Percentiles rank a stretch among this genome's conserved stretches.
Evolutionary conservation across 2,113 vertebrate genomes (phyloP).

Genomic region (Ptilorrhoa leucosticta): DNA sequence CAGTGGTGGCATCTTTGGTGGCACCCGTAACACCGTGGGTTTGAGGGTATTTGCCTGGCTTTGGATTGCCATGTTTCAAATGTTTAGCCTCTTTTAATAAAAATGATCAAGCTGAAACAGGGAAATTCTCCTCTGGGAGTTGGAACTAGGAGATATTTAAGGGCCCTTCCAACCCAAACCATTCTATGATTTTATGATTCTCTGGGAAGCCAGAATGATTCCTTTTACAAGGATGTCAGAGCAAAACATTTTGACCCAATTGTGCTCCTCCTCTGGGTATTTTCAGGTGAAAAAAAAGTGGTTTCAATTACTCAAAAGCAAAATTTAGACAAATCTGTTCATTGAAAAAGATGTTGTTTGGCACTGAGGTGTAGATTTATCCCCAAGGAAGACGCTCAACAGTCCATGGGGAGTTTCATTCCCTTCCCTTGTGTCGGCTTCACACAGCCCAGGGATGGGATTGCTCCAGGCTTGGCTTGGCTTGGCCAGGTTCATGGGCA

Average conservation of each 20-base stretch:
- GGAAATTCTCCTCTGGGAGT: not conserved
- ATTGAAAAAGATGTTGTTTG: not conserved
- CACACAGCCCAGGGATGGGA: not conserved
- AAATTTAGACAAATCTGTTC: not conserved
- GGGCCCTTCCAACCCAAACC: not conserved
- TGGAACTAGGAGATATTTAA: not conserved
- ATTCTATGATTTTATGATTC: not conserved
- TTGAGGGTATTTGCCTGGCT: not conserved
- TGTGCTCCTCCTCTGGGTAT: not conserved
- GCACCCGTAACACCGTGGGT: fast-evolving
- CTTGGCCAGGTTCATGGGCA: fast-evolving
- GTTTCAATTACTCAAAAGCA: not conserved
- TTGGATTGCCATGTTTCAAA: fast-evolving
- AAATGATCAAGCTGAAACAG: not conserved
- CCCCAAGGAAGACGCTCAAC: not conserved
- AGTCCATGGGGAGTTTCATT: not conserved
- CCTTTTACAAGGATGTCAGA: not conserved
- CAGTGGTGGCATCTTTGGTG: fast-evolving
- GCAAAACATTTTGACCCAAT: not conserved
- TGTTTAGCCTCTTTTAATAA: not conserved
- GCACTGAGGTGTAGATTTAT: fast-evolving
- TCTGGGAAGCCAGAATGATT: not conserved
- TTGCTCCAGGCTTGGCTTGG: not conserved
- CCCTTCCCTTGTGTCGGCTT: fast-evolving
- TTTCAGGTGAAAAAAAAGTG: not conserved